A percentile compares a stretch with the other conserved stretches of the same genome.
phyloP scores from a whole-genome alignment of 1,140 invertebrate genomes.

The Anthonomus grandis region DNA sequence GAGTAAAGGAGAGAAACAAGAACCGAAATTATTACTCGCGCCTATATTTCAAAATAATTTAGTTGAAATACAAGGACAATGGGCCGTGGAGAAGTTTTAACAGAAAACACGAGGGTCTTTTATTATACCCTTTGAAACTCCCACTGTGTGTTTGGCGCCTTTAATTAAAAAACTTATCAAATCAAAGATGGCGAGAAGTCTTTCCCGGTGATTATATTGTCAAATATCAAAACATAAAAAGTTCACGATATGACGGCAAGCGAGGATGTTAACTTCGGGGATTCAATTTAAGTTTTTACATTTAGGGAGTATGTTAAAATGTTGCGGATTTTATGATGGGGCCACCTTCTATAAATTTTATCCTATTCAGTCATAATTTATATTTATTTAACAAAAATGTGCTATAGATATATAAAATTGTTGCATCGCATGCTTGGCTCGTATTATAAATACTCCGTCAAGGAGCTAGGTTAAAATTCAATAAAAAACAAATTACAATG shows the following conservation, averaged over 20 bases:
- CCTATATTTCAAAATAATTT: conserved; percentile 4
- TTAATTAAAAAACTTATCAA: conserved; percentile 27
- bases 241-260: conserved; percentile 12
- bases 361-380: no score
- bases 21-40: no score
- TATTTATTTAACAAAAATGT: no score
- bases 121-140: conserved; percentile 15
- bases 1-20: no score
- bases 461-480: no score
- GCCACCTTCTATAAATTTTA: no score
- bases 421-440: no score
- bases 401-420: no score
- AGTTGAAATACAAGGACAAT: conserved; percentile 3
- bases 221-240: conserved; percentile 29
- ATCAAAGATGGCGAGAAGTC: conserved; percentile 14
- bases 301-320: conserved; percentile 29
- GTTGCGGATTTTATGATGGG: conserved; percentile 21
- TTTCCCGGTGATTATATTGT: conserved; percentile 20
- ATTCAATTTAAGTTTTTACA: conserved; percentile 30
- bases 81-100: conserved; percentile 6
- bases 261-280: conserved; percentile 9
- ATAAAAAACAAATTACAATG: no score
- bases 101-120: conserved; percentile 15
- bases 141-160: conserved; percentile 7
- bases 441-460: no score